Base-by-base conservation (phyloP, 2,888 invertebrate species). In the Heliconius aoede region DNA sequence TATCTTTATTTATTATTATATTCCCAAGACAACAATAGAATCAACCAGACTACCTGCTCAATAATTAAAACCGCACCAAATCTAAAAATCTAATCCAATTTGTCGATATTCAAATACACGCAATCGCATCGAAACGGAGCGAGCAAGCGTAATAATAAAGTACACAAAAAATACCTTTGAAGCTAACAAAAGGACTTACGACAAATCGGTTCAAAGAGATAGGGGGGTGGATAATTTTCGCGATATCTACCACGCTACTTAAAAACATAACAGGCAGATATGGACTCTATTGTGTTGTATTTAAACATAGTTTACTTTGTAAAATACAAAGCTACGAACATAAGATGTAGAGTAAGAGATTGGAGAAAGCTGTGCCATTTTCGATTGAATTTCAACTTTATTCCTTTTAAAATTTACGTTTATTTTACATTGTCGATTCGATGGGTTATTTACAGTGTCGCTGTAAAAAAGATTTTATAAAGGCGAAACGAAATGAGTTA, bases 181-280 rank as follows among this genome's bases (percentile, higher is more conserved):
- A 87, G 88, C 88, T 82, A 88, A 93, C 92, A 93, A 93, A 89
- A 87, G 78, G 89, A 86, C 86, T 85, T 83, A 82, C 87, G 87
- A 87, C 86, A 89, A 91, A 92, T 90, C 90, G 86, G 85, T 89
- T 91, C 90, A 91, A 90, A 91, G 88, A 86, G 87, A 90, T 87
- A 83, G 84, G 82, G 82, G 83, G 83, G 81, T 84, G 85, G 83
- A 91, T 89, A 89, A 91, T 91, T 91, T 89, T 89, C 91, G 90
- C 87, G 86, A 89, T 89, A 89, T 87, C 83, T 84, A 91, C 88
- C 88, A 82, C 81, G 88, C 88, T 87, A 89, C 88, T 90, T 85
- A 79, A n/a, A 83, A 86, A 86, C 76, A 64, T 21, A 18, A 7
- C 74, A 80, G 8, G 15, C 1, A 1, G 5, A 24, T 1, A 8